A percentile compares a stretch with the other conserved stretches of the same genome.
phyloP scores from a whole-genome alignment of 2,888 invertebrate species.

The Tineola bisselliella region DNA sequence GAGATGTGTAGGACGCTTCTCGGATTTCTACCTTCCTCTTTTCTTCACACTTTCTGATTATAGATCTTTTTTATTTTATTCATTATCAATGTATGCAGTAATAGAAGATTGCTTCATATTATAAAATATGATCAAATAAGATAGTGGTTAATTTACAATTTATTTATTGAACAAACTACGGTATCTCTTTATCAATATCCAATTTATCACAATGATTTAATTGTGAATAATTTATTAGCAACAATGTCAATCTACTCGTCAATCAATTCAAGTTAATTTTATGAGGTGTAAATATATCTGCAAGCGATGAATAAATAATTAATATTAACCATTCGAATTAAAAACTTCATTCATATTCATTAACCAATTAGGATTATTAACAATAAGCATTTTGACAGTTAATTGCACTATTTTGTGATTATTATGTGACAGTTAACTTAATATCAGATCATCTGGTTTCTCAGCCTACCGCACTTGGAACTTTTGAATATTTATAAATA shows the following conservation, averaged over 20 bases:
- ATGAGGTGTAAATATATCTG: slow-evolving; percentile 8
- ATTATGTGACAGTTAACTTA: too few relatives aligned
- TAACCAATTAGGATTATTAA: neutral
- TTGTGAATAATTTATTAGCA: neutral
- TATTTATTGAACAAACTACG: neutral
- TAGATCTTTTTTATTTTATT: neutral
- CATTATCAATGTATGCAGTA: neutral
- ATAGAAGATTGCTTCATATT: neutral
- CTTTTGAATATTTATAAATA: neutral
- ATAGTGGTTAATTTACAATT: neutral
- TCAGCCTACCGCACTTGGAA: neutral
- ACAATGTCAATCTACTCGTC: neutral
- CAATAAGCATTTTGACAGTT: too few relatives aligned
- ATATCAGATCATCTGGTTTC: too few relatives aligned
- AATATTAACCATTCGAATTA: neutral
- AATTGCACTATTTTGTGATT: too few relatives aligned
- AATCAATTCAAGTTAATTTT: neutral
- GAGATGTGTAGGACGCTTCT: slow-evolving; percentile 4
- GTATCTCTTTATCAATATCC: neutral
- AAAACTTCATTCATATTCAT: neutral
- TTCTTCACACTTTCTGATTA: slow-evolving; percentile 13
- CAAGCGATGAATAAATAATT: neutral
- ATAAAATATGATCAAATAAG: neutral
- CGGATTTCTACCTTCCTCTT: slow-evolving; percentile 12
- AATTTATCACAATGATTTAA: neutral